Conservation (phyloP, 1,140 invertebrate species). For the Drosophila suzukii region DNA sequence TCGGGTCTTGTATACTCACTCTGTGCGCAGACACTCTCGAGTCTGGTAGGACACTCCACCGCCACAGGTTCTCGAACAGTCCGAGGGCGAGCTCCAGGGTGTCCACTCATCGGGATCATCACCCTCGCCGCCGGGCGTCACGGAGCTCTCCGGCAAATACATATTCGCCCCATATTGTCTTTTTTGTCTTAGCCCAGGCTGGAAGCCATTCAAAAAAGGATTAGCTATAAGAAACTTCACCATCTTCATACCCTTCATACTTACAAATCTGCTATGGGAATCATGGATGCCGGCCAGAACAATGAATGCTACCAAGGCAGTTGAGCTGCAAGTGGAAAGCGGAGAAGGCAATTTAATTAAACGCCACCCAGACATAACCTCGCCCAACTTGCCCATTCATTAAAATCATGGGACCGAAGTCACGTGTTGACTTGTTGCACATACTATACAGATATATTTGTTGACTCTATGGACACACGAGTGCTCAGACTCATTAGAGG, state of each 20-base stretch:
- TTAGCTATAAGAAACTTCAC: background rate
- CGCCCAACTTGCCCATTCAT: conserved; percentile 48
- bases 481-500: conserved; percentile 55
- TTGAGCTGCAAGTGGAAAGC: conserved; percentile 70
- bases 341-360: conserved; percentile 45
- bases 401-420: conserved; percentile 46
- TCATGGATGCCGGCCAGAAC: conserved; percentile 64
- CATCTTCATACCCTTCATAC: conserved; percentile 30
- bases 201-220: background rate
- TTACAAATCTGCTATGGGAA: conserved; percentile 82
- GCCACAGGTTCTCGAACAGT: conserved; percentile 94
- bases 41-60: conserved; percentile 93
- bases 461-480: conserved; percentile 60
- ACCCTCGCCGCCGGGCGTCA: conserved; percentile 88
- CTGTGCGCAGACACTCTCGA: conserved; percentile 88
- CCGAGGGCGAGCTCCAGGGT: conserved; percentile 90
- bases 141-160: conserved; percentile 88
- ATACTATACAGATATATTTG: conserved; percentile 55
- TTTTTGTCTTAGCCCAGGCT: conserved; percentile 88
- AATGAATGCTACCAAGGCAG: conserved; percentile 83
- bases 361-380: conserved; percentile 14
- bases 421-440: conserved; percentile 79
- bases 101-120: conserved; percentile 87
- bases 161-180: conserved; percentile 89
- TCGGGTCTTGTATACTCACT: conserved; percentile 84